Conservation (phyloP, 2,113 vertebrate species). For the Coregonus clupeaformis region DNA sequence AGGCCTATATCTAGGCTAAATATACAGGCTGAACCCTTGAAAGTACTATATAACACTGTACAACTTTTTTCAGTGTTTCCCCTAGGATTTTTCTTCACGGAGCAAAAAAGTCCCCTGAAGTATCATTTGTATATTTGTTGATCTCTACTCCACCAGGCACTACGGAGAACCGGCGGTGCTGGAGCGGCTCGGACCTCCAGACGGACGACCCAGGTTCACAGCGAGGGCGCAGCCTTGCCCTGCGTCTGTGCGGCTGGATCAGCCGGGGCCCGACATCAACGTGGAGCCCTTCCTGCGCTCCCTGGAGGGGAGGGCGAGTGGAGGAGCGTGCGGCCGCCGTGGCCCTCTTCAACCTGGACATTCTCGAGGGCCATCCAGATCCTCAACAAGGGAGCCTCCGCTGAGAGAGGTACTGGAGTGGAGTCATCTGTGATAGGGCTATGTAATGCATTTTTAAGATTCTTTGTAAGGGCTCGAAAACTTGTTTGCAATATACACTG, state of each 20-base stretch:
- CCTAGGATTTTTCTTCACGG: too few relatives aligned
- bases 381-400: conserved; percentile 91
- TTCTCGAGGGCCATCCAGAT: conserved; percentile 94
- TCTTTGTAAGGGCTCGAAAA: too few relatives aligned
- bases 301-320: conserved; percentile 92
- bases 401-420: conserved; percentile 81
- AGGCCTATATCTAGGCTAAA: too few relatives aligned
- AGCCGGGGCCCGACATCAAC: conserved; percentile 84
- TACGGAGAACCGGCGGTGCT: conserved; percentile 85
- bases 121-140: neutral
- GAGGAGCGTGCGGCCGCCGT: conserved; percentile 95
- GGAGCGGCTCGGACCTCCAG: conserved; percentile 88
- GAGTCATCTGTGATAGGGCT: neutral
- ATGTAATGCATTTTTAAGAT: too few relatives aligned
- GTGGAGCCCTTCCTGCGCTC: conserved; percentile 88
- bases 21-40: too few relatives aligned
- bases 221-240: conserved; percentile 88
- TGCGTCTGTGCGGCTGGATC: conserved; percentile 97
- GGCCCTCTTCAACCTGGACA: conserved; percentile 95
- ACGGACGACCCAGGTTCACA: conserved; percentile 85
- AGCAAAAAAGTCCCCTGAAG: neutral
- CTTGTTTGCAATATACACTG: too few relatives aligned
- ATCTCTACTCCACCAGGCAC: conserved; percentile 73
- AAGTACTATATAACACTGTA: neutral
- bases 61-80: too few relatives aligned